Percentiles rank a stretch among this genome's conserved stretches.
These are phyloP conservation scores for Distichodus sexfasciatus DNA, from an alignment of 2,797 vertebrate species.

Conservation along the genomic window DNA sequence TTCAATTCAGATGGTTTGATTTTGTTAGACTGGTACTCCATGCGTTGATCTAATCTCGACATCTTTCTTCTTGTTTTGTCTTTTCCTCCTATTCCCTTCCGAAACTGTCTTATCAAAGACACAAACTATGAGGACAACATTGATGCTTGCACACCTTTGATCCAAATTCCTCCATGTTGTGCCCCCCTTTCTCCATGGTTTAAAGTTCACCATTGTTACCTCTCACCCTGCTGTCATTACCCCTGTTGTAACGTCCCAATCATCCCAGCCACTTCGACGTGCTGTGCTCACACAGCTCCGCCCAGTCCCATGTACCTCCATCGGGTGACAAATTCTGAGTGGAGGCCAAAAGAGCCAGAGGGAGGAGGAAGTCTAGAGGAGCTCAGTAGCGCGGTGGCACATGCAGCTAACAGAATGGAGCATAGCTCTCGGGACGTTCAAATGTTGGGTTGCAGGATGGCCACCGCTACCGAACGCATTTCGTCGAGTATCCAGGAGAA, in stretches of 20 bases:
- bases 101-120: constrained; percentile 58
- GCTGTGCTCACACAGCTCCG: constrained; percentile 56
- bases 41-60: neutral
- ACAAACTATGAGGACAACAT: constrained; percentile 33
- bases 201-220: constrained; percentile 19
- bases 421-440: constrained; percentile 65
- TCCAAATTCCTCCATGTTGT: neutral
- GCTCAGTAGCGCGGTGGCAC: constrained; percentile 57
- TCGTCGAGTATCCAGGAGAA: constrained; percentile 66
- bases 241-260: constrained; percentile 4
- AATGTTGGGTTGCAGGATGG: constrained; percentile 65
- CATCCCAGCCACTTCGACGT: constrained; percentile 13
- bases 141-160: neutral
- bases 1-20: constrained; percentile 3
- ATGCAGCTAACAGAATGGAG: constrained; percentile 66
- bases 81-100: constrained; percentile 1
- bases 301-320: constrained; percentile 60
- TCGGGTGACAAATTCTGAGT: constrained; percentile 4
- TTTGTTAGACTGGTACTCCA: neutral
- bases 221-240: constrained; percentile 38
- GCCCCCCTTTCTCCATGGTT: constrained; percentile 39
- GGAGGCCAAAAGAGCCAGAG: constrained; percentile 44
- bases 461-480: constrained; percentile 58
- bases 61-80: constrained; percentile 24
- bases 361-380: constrained; percentile 68